Base-by-base conservation (phyloP, 1,140 invertebrate species). In the Brachionus sp. region DNA sequence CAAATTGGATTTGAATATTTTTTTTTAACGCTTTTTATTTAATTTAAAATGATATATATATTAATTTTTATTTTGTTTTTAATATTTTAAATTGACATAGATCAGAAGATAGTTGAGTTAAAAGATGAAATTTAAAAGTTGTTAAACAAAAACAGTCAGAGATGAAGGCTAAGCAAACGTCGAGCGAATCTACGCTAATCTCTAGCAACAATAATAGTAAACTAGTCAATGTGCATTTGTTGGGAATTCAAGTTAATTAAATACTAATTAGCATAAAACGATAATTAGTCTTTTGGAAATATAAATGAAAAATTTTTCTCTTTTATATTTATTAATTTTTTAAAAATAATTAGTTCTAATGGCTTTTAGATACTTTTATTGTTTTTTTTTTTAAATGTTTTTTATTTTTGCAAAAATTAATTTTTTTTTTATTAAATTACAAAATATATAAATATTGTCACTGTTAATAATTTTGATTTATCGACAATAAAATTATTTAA, bases 171-270 rank as follows among this genome's bases (percentile, higher is more conserved):
- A 33, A 19, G 9, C 7, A 12, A 3, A 9, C 37, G n/a, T 3
- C 12, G 29, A 9, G 64, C 33, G 16, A 16, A 4, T 35, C 10
- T 35, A 9, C 33, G 64, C n/a, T 66, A 66, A 66, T 66, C 64
- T 66, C 12, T 33, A 29, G 64, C 33, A 66, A 66, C 25, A 66
- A 66, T 33, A 66, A 33, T 35, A 23, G 57, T 29, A 5, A 19
- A 33, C 25, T 66, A 66, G 64, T 66, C 33, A 42, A 16, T 12
- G 29, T 29, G 16, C n/a, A 39, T 70, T 70, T 33, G 33, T 70
- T 19, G 66, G 66, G 66, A 39, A 70, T 70, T 39, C 33, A 70
- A 70, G 66, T 70, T 70, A 70, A 70, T 70, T 70, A 70, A 70
- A 35, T 70, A 39, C 5, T 9, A 70, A 70, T 70, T 70, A 70